phyloP scores from a whole-genome alignment of 1,140 invertebrate species.

The Panagrolaimus sp. region DNA sequence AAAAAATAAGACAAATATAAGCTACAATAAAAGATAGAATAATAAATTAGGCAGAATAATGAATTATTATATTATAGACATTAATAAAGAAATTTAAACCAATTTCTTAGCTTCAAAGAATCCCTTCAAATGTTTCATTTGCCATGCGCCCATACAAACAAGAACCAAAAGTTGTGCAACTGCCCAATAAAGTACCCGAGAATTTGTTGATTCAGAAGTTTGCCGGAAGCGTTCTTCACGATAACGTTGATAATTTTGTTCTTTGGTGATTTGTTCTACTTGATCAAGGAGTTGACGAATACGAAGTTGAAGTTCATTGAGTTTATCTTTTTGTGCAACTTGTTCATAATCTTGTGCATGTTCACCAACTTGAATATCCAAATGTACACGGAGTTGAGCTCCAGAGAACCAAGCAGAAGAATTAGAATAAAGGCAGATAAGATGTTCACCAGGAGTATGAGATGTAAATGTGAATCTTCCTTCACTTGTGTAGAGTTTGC shows the following conservation, averaged over 20 bases:
- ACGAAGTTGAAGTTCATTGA: constrained; percentile 87
- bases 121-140: constrained; percentile 96
- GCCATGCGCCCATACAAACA: constrained; percentile 89
- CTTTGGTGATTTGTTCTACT: constrained; percentile 97
- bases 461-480: constrained; percentile 94
- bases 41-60: too few relatives aligned
- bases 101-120: constrained; percentile 99
- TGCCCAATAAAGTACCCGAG: constrained; percentile 95
- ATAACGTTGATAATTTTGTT: constrained; percentile 98
- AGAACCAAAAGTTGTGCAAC: constrained; percentile 83
- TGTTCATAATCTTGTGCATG: constrained; percentile 94
- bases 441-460: constrained; percentile 88
- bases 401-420: constrained; percentile 91
- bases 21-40: too few relatives aligned
- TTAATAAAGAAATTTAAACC: constrained; percentile 69
- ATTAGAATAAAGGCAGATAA: constrained; percentile 96
- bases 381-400: constrained; percentile 84
- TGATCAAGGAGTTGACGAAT: constrained; percentile 92
- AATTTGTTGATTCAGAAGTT: constrained; percentile 95
- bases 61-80: too few relatives aligned
- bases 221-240: constrained; percentile 93
- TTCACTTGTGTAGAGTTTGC: constrained; percentile 80
- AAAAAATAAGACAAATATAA: neutral
- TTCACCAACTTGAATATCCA: constrained; percentile 98
- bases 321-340: constrained; percentile 92